Evolutionary conservation across 2,888 invertebrate species (phyloP).

Genomic region (Hypselothyrea guttata): DNA sequence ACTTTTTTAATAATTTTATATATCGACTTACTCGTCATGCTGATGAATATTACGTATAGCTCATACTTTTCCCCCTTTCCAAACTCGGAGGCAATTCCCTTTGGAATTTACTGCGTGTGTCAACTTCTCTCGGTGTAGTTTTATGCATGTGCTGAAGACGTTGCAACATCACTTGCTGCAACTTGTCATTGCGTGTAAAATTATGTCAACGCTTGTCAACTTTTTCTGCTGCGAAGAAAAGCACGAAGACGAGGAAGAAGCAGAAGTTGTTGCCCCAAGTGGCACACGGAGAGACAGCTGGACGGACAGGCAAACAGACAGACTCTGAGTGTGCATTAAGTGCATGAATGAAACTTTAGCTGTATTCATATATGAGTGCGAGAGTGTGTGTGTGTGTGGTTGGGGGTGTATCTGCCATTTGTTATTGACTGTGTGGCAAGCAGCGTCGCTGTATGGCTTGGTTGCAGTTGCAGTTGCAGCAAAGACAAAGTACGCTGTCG

Average conservation of each 20-base stretch:
- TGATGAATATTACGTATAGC: no score
- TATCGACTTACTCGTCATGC: no score
- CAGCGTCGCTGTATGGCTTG: slow-evolving; percentile 8
- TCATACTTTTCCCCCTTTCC: no score
- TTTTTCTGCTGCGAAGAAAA: slow-evolving; percentile 42
- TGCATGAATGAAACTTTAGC: slow-evolving; percentile 56
- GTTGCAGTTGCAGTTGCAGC: slow-evolving; percentile 31
- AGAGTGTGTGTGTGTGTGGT: slow-evolving; percentile 26
- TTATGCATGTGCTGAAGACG: slow-evolving; percentile 1
- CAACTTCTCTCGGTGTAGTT: no score
- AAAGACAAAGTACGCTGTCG: slow-evolving; percentile 32
- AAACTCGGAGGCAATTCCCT: no score
- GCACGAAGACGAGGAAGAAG: no score
- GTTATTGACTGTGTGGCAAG: slow-evolving; percentile 60
- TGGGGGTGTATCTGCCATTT: slow-evolving; percentile 35
- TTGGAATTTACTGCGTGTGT: no score
- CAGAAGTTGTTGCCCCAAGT: slow-evolving; percentile 53
- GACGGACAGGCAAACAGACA: slow-evolving; percentile 4
- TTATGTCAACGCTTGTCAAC: slow-evolving; percentile 77
- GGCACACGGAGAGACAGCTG: slow-evolving; percentile 47
- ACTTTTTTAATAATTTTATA: no score
- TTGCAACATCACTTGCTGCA: slow-evolving; percentile 49
- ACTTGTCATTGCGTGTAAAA: slow-evolving; percentile 74
- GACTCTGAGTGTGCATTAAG: slow-evolving; percentile 69
- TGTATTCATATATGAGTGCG: background rate